Percentiles rank a stretch among this genome's conserved stretches.
Evolutionary conservation across 2,113 vertebrate genomes (phyloP).

Genomic region (Trinectes maculatus): DNA sequence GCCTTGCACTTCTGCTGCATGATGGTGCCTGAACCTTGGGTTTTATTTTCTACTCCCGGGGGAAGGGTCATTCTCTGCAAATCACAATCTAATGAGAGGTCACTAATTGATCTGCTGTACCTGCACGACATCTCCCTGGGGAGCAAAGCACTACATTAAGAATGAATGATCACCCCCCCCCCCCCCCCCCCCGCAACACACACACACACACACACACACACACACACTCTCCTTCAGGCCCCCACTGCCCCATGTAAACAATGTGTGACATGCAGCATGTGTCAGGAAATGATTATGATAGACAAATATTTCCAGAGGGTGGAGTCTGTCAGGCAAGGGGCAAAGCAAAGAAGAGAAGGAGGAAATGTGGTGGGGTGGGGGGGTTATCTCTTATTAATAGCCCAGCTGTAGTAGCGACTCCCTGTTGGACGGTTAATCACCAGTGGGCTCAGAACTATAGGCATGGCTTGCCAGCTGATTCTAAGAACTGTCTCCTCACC

Average conservation of each 20-base stretch:
- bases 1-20: slow-evolving; percentile 36
- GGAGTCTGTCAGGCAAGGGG: slow-evolving; percentile 53
- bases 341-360: slow-evolving; percentile 49
- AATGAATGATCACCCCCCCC: slow-evolving; percentile 29
- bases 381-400: slow-evolving; percentile 85
- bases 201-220: no score
- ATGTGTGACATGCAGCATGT: slow-evolving; percentile 61
- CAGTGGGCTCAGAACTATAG: slow-evolving; percentile 79
- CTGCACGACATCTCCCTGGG: slow-evolving; percentile 60
- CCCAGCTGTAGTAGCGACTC: slow-evolving; percentile 80
- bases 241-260: slow-evolving; percentile 57
- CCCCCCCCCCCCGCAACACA: not conserved
- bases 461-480: slow-evolving; percentile 76
- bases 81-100: slow-evolving; percentile 74
- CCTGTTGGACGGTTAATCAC: slow-evolving; percentile 82
- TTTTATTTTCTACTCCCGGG: slow-evolving; percentile 56
- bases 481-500: slow-evolving; percentile 79
- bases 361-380: slow-evolving; percentile 21
- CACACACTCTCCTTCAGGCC: not conserved
- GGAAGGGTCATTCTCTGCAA: slow-evolving; percentile 59
- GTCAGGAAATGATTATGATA: slow-evolving; percentile 70
- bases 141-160: slow-evolving; percentile 37
- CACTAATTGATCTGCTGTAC: slow-evolving; percentile 79
- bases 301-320: slow-evolving; percentile 65
- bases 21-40: slow-evolving; percentile 32